Evolutionary conservation across 1,140 invertebrate genomes (phyloP).

Genomic region (Colletes latitarsis): DNA sequence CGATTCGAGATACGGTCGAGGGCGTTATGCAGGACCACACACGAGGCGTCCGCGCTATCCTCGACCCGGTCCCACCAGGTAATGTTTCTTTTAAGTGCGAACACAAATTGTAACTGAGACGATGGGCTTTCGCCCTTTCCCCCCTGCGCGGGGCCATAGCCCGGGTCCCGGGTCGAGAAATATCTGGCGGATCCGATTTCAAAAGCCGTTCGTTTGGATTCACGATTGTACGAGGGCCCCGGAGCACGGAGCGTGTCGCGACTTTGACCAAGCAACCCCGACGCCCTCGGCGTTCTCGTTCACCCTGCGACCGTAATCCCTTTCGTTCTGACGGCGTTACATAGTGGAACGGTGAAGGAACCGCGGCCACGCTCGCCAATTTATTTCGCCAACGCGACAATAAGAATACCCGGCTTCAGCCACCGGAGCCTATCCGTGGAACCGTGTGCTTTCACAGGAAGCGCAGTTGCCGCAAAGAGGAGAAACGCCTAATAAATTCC

Average conservation of each 20-base stretch:
- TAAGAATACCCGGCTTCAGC: no score
- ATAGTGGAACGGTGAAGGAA: not conserved
- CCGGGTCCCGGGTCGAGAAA: slow-evolving; percentile 59
- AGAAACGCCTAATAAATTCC: no score
- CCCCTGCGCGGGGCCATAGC: slow-evolving; percentile 36
- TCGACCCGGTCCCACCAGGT: slow-evolving; percentile 71
- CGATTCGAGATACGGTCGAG: slow-evolving; percentile 76
- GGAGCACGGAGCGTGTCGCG: slow-evolving; percentile 44
- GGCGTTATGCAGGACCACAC: slow-evolving; percentile 75
- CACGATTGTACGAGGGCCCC: slow-evolving; percentile 57
- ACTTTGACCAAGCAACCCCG: slow-evolving; percentile 25
- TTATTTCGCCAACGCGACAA: slow-evolving; percentile 21
- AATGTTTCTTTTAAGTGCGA: slow-evolving; percentile 82
- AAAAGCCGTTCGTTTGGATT: slow-evolving; percentile 73
- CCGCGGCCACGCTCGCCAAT: slow-evolving; percentile 2
- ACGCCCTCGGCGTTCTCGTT: slow-evolving; percentile 34
- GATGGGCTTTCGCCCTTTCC: slow-evolving; percentile 63
- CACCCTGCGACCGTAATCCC: slow-evolving; percentile 36
- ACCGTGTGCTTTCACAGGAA: no score
- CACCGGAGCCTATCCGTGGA: no score
- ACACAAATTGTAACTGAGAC: slow-evolving; percentile 82
- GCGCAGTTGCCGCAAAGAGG: no score
- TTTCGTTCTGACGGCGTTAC: slow-evolving; percentile 21
- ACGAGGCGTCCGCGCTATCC: slow-evolving; percentile 72
- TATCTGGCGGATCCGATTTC: slow-evolving; percentile 78